Evolutionary conservation across 2,113 vertebrate genomes (phyloP).

Genomic region (Noctilio leporinus): DNA sequence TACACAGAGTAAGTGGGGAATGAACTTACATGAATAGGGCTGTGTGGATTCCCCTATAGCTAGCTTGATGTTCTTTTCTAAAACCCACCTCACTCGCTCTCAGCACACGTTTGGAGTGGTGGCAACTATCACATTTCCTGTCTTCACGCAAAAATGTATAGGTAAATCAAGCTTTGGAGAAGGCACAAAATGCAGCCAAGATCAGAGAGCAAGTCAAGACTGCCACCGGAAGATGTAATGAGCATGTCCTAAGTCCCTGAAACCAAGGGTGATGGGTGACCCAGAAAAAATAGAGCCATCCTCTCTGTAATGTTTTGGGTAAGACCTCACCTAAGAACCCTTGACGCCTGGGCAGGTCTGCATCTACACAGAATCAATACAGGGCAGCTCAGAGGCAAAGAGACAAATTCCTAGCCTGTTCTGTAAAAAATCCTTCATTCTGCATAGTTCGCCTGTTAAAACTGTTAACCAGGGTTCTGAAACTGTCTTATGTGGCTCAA

Average conservation of each 20-base stretch:
- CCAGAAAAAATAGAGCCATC: neutral
- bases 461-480: neutral
- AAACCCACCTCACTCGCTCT: neutral
- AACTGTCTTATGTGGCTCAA: neutral
- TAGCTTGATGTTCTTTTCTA: accelerated
- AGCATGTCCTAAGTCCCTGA: neutral
- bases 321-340: neutral
- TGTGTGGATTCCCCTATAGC: neutral
- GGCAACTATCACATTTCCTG: neutral
- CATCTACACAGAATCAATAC: neutral
- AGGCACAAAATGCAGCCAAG: neutral
- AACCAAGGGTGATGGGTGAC: neutral
- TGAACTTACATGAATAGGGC: neutral
- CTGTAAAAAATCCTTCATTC: neutral
- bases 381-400: no score
- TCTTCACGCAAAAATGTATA: neutral
- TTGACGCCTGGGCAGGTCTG: no score
- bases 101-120: neutral
- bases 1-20: neutral
- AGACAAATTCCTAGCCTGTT: neutral
- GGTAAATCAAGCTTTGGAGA: neutral
- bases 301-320: neutral
- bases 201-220: neutral
- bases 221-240: accelerated
- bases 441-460: neutral